phyloP scores from a whole-genome alignment of 2,888 invertebrate genomes.

The Anaspis maculata region DNA sequence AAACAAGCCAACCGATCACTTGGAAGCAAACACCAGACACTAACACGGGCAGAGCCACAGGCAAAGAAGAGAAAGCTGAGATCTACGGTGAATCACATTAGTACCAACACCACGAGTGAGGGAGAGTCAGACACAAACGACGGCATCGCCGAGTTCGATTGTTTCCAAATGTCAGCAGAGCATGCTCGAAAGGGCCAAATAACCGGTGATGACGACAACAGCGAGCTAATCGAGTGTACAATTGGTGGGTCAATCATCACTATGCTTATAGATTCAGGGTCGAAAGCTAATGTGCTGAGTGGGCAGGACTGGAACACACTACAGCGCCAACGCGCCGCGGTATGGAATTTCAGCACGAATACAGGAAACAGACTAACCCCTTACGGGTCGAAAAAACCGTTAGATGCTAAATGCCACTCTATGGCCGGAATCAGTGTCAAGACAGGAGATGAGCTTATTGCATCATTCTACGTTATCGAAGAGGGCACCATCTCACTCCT shows the following conservation, averaged over 20 bases:
- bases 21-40: not conserved
- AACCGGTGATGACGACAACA: not conserved
- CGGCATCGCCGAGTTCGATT: not conserved
- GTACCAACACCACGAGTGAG: not conserved
- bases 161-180: not conserved
- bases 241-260: not conserved
- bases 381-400: not conserved
- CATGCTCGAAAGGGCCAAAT: not conserved
- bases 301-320: not conserved
- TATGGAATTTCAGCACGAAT: not conserved
- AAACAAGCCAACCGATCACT: conserved; percentile 1
- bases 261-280: conserved; percentile 1
- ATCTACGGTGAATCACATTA: not conserved
- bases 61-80: not conserved
- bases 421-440: not conserved
- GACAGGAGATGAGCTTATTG: not conserved
- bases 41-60: not conserved
- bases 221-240: not conserved
- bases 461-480: not conserved
- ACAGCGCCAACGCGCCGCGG: not conserved
- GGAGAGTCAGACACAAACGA: not conserved
- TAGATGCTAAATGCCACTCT: not conserved
- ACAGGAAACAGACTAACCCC: too few species aligned
- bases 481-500: not conserved
- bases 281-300: not conserved